Base-by-base conservation (phyloP, 2,797 vertebrate genomes). In the Simalia tracyae region DNA sequence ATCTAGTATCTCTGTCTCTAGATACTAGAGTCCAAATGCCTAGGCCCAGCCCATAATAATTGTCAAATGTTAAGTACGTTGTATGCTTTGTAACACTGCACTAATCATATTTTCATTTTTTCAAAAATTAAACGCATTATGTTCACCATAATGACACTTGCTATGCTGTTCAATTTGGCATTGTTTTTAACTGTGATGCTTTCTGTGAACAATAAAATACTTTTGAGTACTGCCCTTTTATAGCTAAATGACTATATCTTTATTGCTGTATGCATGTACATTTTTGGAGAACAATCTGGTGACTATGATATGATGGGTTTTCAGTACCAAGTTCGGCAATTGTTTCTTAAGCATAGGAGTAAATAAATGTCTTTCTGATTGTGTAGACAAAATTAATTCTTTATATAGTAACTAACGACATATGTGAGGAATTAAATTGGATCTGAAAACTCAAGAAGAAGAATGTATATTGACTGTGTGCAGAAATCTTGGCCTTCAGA, bases 401-500 rank as follows among this genome's bases (percentile, higher is more conserved):
- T 93, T 86, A 93, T 91, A 0, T 87, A 59, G 89, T 92, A 94
- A 93, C 88, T 26, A 93, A 88, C 76, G 26, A 88, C 90, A 92
- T 59, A 93, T 59, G n/a, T 42, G 87, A 93, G 92, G 76, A 93
- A 63, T 93, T 88, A 88, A 61, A 60, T 89, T 66, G 6, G 2
- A 31, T 88, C 90, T 90, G 46, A 94, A 94, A 92, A 5, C 10
- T 0, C 84, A 89, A 57, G 22, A 89, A 24, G 9, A 2, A 91
- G 94, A 93, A 87, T 64, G 85, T 1, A 11, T 54, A 68, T 63
- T 87, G 63, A 93, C 81, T 92, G 63, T 63, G 89, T 64, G 8
- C 36, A 87, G 46, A 95, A 94, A 95, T 95, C 92, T 90, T 94
- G 92, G 92, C 93, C 94, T 94, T 94, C 94, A 91, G 93, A 95